These are phyloP conservation scores for Dicentrarchus labrax DNA, from an alignment of 2,113 vertebrate genomes.

Conservation along the genomic window DNA sequence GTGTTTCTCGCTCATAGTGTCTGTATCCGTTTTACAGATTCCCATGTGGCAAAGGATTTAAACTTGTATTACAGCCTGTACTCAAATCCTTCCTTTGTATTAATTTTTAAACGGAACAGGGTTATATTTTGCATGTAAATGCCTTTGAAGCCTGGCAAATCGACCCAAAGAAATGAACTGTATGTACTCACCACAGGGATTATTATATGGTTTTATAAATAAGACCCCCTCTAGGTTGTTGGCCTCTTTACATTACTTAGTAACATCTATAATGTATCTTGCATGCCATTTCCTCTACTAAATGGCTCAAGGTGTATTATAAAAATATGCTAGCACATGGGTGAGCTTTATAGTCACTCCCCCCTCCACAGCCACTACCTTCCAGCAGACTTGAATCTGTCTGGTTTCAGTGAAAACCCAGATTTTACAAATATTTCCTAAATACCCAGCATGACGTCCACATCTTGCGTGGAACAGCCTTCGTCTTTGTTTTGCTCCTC, in stretches of 20 bases:
- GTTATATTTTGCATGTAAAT: slow-evolving; percentile 59
- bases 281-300: slow-evolving; percentile 9
- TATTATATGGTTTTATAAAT: slow-evolving; percentile 23
- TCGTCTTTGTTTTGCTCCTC: slow-evolving; percentile 18
- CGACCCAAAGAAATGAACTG: slow-evolving; percentile 7
- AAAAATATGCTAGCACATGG: slow-evolving; percentile 15
- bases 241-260: slow-evolving; percentile 6
- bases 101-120: slow-evolving; percentile 48
- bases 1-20: slow-evolving; percentile 21
- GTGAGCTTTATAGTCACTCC: not conserved
- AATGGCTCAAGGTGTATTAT: slow-evolving; percentile 8
- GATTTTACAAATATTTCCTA: slow-evolving; percentile 20
- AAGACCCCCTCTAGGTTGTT: slow-evolving; percentile 1
- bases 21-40: slow-evolving; percentile 52
- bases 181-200: slow-evolving; percentile 15
- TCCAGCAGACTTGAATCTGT: slow-evolving; percentile 11
- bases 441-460: slow-evolving; percentile 6
- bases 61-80: slow-evolving; percentile 58
- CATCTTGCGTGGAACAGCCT: not conserved
- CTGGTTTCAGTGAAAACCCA: slow-evolving; percentile 11
- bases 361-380: not conserved
- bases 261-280: not conserved
- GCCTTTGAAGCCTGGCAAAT: slow-evolving; percentile 48
- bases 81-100: slow-evolving; percentile 59
- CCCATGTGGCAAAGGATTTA: slow-evolving; percentile 68